phyloP scores from a whole-genome alignment of 2,113 vertebrate genomes.

The Nansenia antarctica region DNA sequence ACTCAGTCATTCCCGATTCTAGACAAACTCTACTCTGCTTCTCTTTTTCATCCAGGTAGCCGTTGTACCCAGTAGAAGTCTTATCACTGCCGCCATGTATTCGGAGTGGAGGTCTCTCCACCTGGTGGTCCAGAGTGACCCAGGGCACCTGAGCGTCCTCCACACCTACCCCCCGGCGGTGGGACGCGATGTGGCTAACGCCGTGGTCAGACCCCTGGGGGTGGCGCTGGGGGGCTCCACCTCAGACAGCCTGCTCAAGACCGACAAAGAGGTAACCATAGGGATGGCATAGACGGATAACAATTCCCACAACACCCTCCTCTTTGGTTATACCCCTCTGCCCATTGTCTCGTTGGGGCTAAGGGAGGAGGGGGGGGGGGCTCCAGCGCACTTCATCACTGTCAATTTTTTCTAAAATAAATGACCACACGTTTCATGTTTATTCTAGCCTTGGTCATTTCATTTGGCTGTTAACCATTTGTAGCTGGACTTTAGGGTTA shows the following conservation, averaged over 20 bases:
- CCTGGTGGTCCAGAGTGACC: slow-evolving; percentile 80
- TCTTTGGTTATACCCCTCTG: no score
- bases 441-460: no score
- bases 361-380: no score
- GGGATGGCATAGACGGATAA: no score
- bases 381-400: no score
- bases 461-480: no score
- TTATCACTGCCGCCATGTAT: slow-evolving; percentile 41
- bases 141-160: slow-evolving; percentile 87
- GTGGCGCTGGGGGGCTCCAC: slow-evolving; percentile 71
- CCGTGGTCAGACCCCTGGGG: slow-evolving; percentile 87
- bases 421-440: no score
- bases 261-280: slow-evolving; percentile 89
- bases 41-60: not conserved
- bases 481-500: not conserved
- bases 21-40: not conserved
- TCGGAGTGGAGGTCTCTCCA: slow-evolving; percentile 56
- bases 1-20: not conserved
- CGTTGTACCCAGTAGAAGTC: slow-evolving; percentile 24
- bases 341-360: no score
- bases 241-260: slow-evolving; percentile 83
- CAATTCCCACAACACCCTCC: no score
- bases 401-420: no score
- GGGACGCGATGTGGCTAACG: slow-evolving; percentile 88
- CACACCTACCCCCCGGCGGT: slow-evolving; percentile 87